These are phyloP conservation scores for Argya squamiceps DNA, from an alignment of 2,797 vertebrate species.

Conservation along the genomic window DNA sequence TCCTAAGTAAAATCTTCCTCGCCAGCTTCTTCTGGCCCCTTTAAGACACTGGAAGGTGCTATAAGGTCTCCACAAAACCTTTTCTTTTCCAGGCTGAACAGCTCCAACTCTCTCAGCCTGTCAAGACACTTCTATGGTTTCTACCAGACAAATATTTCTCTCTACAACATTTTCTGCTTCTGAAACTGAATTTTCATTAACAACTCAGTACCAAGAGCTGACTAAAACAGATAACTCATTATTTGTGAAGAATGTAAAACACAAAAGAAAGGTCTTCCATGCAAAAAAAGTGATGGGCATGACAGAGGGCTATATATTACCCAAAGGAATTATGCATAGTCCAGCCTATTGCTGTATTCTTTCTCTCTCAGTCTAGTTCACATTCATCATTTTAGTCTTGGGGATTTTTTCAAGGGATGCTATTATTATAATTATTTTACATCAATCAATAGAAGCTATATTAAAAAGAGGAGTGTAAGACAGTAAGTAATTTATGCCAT, in stretches of 20 bases:
- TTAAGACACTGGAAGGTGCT: neutral
- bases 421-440: neutral
- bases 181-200: slow-evolving; percentile 4
- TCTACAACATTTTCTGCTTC: neutral
- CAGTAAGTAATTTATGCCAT: neutral
- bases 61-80: neutral
- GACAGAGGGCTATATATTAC: neutral
- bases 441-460: neutral
- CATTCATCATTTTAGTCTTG: neutral
- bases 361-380: neutral
- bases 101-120: neutral
- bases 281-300: neutral
- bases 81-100: neutral
- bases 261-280: neutral
- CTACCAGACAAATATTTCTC: neutral
- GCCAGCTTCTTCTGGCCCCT: neutral
- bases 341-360: neutral
- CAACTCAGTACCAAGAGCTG: neutral
- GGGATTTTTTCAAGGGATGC: neutral
- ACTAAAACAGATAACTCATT: neutral
- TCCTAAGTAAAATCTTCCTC: neutral
- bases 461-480: neutral
- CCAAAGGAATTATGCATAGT: neutral
- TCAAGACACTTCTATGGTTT: neutral
- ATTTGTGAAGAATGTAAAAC: neutral